These are phyloP conservation scores for Xiphias gladius DNA, from an alignment of 2,113 vertebrate species.

Conservation along the genomic window DNA sequence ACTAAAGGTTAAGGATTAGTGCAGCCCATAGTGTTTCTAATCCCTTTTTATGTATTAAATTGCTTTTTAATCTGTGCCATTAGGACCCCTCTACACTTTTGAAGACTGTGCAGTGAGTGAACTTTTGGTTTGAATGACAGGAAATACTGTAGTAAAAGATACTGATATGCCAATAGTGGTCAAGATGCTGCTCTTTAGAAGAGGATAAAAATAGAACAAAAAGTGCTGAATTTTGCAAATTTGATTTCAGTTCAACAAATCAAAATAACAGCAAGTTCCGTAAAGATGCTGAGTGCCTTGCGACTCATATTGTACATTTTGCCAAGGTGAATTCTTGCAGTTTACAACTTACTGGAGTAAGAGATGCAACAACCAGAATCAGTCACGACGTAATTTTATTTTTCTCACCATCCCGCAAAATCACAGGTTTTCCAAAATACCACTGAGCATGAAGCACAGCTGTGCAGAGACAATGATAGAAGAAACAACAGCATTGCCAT, in stretches of 20 bases:
- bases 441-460: not conserved
- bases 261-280: not conserved
- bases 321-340: not conserved
- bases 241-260: slow-evolving; percentile 25
- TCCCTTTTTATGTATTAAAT: slow-evolving; percentile 83
- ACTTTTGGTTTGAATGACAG: slow-evolving; percentile 72
- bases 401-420: not conserved
- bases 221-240: slow-evolving; percentile 11
- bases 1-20: slow-evolving; percentile 84
- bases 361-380: not conserved
- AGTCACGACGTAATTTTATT: not conserved
- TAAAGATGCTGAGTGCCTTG: not conserved
- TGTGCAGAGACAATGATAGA: not conserved
- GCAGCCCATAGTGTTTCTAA: slow-evolving; percentile 77
- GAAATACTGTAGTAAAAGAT: slow-evolving; percentile 60
- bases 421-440: not conserved
- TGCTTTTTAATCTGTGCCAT: slow-evolving; percentile 80
- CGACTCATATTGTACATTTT: not conserved
- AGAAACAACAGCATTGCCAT: not conserved
- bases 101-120: slow-evolving; percentile 62
- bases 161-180: slow-evolving; percentile 42
- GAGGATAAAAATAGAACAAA: slow-evolving; percentile 33
- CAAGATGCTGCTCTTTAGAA: slow-evolving; percentile 2
- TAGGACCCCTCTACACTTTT: slow-evolving; percentile 68
- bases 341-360: not conserved